Conservation (phyloP, 2,113 vertebrate species). For the Madoqua kirkii region DNA sequence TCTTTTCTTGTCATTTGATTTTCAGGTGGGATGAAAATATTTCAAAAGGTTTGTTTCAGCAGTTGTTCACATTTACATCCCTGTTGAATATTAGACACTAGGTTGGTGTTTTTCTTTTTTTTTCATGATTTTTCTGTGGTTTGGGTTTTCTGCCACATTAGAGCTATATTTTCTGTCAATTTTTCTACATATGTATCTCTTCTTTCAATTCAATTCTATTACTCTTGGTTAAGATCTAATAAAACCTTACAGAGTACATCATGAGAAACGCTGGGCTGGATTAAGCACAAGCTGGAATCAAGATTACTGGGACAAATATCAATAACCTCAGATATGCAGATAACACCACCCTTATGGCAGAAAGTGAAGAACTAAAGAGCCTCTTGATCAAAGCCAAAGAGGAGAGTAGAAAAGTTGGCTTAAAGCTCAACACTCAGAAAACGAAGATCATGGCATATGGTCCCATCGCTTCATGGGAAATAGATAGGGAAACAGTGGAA, state of each 20-base stretch:
- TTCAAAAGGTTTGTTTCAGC: not conserved
- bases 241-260: not conserved
- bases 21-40: slow-evolving; percentile 12
- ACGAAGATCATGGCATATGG: not conserved
- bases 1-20: slow-evolving; percentile 21
- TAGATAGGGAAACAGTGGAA: not conserved
- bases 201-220: not conserved
- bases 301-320: not conserved
- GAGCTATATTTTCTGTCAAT: not conserved
- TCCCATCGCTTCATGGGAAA: not conserved
- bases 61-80: not conserved
- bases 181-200: not conserved
- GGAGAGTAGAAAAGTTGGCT: not conserved
- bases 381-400: not conserved
- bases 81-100: not conserved
- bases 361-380: not conserved
- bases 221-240: not conserved
- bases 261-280: not conserved
- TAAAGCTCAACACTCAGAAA: not conserved
- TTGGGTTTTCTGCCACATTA: not conserved
- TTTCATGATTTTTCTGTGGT: not conserved
- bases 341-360: not conserved
- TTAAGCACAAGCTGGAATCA: not conserved
- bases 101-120: not conserved
- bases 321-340: not conserved